Base-by-base conservation (phyloP, 2,888 invertebrate species). In the Sinotaia quadrata region DNA sequence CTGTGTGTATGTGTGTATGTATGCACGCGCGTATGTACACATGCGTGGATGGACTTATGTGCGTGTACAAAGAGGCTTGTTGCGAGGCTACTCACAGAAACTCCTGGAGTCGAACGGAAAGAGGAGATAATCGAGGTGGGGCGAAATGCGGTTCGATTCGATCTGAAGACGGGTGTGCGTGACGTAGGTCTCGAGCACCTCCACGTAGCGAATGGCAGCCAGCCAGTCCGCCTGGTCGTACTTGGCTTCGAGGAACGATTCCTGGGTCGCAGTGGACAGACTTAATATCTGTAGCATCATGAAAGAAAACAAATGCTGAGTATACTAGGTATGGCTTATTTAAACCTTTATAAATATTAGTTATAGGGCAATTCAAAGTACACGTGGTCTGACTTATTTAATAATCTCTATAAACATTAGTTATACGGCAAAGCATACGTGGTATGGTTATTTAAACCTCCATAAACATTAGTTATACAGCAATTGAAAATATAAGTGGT, bases 71-170 rank as follows among this genome's bases (percentile, higher is more conserved):
- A 15, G 3, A 4, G 31, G 10, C n/a, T 37, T 4, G 24, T 5
- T 47, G 10, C n/a, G 31, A 31, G 24, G 27, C 27, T 47, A 62
- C 71, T 52, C 57, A 71, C 71, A 7, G 0, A 44, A 49, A 12
- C 66, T 57, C n/a, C 57, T 36, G 24, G 36, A 27, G 21, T 69
- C 29, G 44, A 75, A 78, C 0, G 78, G 77, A 29, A 61, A 66
- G 18, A 78, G 60, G 10, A 72, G 73, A 60, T 78, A 78, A 56
- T 69, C 67, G 7, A 78, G 74, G 58, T 77, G 77, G 0, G 78
- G 77, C 7, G 56, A 47, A 10, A 69, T 66, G 27, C 68, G 54
- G 31, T 68, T 58, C 3, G 58, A 44, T 47, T 61, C 59, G 31
- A 78, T 78, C 44, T 69, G 63, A 15, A 70, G 65, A 4, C 73